Evolutionary conservation across 2,113 vertebrate genomes (phyloP), one percentile per base, ranked within the genome.

Genomic region (Promerops cafer): DNA sequence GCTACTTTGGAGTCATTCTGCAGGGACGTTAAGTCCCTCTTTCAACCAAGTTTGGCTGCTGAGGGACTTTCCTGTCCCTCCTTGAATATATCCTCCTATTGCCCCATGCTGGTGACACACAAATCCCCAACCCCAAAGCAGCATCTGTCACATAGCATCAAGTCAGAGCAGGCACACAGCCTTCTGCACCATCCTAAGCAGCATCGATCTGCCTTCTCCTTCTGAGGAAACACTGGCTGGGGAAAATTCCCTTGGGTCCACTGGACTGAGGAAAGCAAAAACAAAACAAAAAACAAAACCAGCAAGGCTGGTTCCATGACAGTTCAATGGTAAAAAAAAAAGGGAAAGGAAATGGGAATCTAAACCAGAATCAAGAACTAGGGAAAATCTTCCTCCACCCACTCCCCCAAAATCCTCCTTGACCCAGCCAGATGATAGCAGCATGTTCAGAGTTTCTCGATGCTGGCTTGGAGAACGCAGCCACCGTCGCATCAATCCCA

Each of bases 91-190:
- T 22, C 50, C 26, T 95, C 72, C 89, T n/a, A 64, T 12, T 66
- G 77, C 49, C 57, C 80, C 44, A 5, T 71, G 76, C 96, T 84
- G 94, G 49, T 40, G 81, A 90, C 64, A 74, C 24, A 60, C 85
- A 83, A 45, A 82, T 79, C 91, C 93, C 86, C 65, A 37, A 21
- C 23, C 47, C 87, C 94, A 96, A 84, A 97, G 97, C 97, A 98
- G 96, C 97, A 96, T 92, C 93, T 37, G 49, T 93, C 94, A 75
- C 1, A 1, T 87, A 94, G 96, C 42, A 82, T 88, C 82, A 90
- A 93, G 86, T 94, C 89, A 24, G 63, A 90, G 45, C 77, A 66
- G 82, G 65, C 60, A 56, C 82, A 24, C 42, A 33, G 83, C 88
- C 85, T 77, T 86, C 85, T 47, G 61, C 85, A 65, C 69, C 90